A percentile compares a stretch with the other conserved stretches of the same genome.
Evolutionary conservation across 2,888 invertebrate species (phyloP).

Genomic region (Drosophila leonis): DNA sequence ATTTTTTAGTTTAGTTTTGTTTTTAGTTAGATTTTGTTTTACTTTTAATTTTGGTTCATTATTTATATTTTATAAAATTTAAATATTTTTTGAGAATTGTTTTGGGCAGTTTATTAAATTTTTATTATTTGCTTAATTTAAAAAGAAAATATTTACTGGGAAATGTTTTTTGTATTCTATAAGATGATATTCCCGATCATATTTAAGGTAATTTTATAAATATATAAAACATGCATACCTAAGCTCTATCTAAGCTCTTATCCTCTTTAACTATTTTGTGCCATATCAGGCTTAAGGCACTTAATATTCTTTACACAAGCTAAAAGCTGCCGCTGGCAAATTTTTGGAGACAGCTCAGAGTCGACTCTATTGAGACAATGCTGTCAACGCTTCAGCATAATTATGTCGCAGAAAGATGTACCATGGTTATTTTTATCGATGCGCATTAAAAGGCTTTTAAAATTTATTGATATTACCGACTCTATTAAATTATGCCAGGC

Average conservation of each 20-base stretch:
- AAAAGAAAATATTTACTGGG: too few relatives aligned
- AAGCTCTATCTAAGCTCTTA: not conserved
- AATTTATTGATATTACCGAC: conserved; percentile 81
- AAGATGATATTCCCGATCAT: not conserved
- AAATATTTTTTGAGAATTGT: not conserved
- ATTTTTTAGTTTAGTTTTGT: not conserved
- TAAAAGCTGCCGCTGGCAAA: conserved; percentile 10
- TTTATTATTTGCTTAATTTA: not conserved
- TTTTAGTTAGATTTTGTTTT: not conserved
- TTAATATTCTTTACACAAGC: conserved; percentile 2
- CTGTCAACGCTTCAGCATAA: conserved; percentile 61
- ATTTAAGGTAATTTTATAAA: not conserved
- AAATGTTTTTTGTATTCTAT: too few relatives aligned
- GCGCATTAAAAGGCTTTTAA: conserved; percentile 81
- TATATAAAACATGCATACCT: not conserved
- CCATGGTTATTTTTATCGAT: conserved; percentile 70
- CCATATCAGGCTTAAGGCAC: not conserved
- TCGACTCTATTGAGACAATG: conserved; percentile 37
- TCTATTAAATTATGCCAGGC: conserved; percentile 79
- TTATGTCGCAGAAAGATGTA: conserved; percentile 68
- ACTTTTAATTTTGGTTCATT: not conserved
- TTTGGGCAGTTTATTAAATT: not conserved
- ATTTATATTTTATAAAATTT: not conserved
- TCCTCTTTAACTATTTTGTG: not conserved
- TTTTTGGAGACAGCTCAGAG: conserved; percentile 7